These are phyloP conservation scores for Schizaphis graminum DNA, from an alignment of 2,888 invertebrate genomes.

Conservation along the genomic window DNA sequence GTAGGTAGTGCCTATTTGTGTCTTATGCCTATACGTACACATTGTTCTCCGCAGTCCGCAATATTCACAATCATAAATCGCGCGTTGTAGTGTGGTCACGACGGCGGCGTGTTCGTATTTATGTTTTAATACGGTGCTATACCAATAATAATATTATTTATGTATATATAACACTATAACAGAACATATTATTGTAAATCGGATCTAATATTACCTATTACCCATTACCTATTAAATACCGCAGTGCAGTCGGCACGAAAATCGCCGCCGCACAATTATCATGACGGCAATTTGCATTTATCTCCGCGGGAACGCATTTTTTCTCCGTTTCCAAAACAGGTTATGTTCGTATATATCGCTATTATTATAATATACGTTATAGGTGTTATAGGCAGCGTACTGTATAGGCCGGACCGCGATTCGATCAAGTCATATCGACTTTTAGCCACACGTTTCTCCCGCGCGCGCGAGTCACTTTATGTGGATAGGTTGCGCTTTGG, in stretches of 20 bases:
- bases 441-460: background rate
- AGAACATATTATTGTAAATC: background rate
- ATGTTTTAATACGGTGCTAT: background rate
- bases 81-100: background rate
- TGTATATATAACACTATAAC: background rate
- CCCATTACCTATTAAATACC: background rate
- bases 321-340: background rate
- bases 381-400: background rate
- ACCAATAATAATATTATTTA: background rate
- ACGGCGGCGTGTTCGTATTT: background rate
- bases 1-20: background rate
- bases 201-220: background rate
- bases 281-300: constrained; percentile 40
- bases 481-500: background rate
- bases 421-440: constrained; percentile 33
- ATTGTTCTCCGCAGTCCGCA: background rate
- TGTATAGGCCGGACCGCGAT: background rate
- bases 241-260: background rate
- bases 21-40: background rate
- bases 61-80: background rate
- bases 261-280: background rate
- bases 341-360: background rate
- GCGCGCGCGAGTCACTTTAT: background rate
- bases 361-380: background rate
- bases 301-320: background rate